These are phyloP conservation scores for Pachyramphus minor DNA, from an alignment of 2,113 vertebrate species.

Conservation along the genomic window DNA sequence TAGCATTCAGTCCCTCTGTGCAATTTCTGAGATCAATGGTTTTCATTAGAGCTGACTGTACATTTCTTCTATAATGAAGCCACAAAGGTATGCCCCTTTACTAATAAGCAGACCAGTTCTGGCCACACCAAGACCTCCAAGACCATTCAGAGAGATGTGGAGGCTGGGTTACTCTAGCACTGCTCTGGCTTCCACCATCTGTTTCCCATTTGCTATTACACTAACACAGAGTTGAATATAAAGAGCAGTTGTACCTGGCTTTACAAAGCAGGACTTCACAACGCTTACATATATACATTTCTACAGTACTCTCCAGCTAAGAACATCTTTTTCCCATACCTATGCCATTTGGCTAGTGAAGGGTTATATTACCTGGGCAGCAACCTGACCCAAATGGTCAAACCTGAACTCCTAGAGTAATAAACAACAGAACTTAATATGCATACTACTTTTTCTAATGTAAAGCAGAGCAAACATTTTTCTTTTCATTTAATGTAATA, in stretches of 20 bases:
- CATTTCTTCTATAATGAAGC: neutral
- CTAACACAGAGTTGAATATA: neutral
- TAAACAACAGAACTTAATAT: neutral
- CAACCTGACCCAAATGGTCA: neutral
- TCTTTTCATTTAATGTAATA: neutral
- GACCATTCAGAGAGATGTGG: fast-evolving
- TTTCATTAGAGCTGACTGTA: neutral
- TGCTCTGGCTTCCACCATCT: neutral
- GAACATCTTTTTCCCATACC: neutral
- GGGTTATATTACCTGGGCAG: neutral
- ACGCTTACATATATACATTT: neutral
- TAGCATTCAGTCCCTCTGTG: neutral
- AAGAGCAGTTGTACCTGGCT: neutral
- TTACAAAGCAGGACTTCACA: neutral
- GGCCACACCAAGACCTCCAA: fast-evolving
- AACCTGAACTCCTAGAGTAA: neutral
- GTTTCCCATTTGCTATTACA: neutral
- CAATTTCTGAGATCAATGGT: neutral
- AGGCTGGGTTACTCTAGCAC: neutral
- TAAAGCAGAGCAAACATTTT: neutral
- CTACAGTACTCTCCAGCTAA: neutral
- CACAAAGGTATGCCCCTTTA: neutral
- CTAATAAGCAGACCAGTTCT: neutral
- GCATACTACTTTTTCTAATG: neutral
- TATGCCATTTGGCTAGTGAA: neutral